Evolutionary conservation across 2,113 vertebrate genomes (phyloP), one percentile per base, ranked within the genome.

Genomic region (Lasiurus cinereus): DNA sequence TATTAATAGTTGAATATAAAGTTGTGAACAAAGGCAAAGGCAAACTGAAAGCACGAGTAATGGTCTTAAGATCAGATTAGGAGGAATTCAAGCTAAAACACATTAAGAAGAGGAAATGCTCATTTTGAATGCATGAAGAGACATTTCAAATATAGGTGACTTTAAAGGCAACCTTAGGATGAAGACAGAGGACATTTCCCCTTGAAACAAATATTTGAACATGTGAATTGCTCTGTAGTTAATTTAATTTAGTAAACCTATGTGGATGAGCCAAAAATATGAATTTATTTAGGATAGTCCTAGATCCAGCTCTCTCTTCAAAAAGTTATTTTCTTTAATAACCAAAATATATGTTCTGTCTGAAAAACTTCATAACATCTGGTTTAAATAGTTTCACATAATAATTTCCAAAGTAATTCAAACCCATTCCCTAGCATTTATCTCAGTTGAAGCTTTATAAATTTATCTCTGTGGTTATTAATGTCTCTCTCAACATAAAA

Each of bases 71-170:
- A 76, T 18, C 80, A 90, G 36, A n/a, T 80, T 80, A 74, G 21
- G 31, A 69, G 1, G 19, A 76, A 87, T 33, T 78, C 2, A 90
- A 66, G 46, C 14, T 43, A 84, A 83, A 88, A 46, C 54, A 59
- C 54, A 73, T 54, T 82, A 72, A 72, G 74, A 83, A 94, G 80
- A 88, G 83, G 92, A 91, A 88, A 93, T 62, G 52, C 7, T 79
- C 87, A 69, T 94, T 97, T 85, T 97, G 96, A 95, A 87, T 95
- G 91, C 72, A 93, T 86, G 82, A 73, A 91, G 85, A 72, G 91
- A 89, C 96, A 64, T 93, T 95, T 72, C 62, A 95, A 70, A 80
- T 52, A 27, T 29, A 66, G 39, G 79, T 70, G 74, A 79, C 56
- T 91, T 93, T 83, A 67, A 92, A 94, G 59, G 16, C 80, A 78